Percentiles rank a stretch among this genome's conserved stretches.
Evolutionary conservation across 1,140 invertebrate genomes (phyloP).

Genomic region (Daktulosphaira vitifoliae): DNA sequence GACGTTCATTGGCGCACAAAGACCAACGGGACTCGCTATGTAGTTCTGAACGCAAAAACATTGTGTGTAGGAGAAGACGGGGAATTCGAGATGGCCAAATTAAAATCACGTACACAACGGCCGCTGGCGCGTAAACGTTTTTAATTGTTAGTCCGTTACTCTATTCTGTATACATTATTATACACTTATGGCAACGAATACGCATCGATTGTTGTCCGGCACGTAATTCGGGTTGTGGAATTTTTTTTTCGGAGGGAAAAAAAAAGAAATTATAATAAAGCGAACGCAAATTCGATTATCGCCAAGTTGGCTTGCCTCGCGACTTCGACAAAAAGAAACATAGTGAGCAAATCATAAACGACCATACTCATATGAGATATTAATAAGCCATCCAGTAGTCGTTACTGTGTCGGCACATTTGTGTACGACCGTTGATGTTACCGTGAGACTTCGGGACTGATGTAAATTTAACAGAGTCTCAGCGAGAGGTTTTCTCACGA

Average conservation of each 20-base stretch:
- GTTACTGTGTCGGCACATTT: constrained; percentile 20
- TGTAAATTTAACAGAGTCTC: constrained; percentile 22
- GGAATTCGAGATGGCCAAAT: neutral
- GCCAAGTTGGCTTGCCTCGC: no score
- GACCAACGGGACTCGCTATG: constrained; percentile 21
- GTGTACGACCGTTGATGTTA: constrained; percentile 23
- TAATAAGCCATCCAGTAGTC: constrained; percentile 1
- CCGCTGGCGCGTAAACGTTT: constrained; percentile 21
- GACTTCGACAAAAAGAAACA: no score
- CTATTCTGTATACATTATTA: neutral
- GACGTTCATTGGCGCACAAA: constrained; percentile 18
- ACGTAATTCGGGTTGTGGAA: no score
- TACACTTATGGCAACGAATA: no score
- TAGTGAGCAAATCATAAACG: no score
- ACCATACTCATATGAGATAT: neutral
- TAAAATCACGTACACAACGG: constrained; percentile 22
- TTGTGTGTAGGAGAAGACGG: neutral
- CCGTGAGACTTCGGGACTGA: constrained; percentile 21
- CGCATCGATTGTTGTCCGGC: no score
- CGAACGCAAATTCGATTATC: no score
- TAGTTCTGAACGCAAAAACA: constrained; percentile 8
- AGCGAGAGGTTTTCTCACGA: constrained; percentile 1
- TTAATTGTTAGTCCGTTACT: constrained; percentile 21
- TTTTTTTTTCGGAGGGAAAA: no score
- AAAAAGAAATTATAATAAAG: no score